Evolutionary conservation across 2,797 vertebrate genomes (phyloP).

Genomic region (Rhyacichthys aspro): DNA sequence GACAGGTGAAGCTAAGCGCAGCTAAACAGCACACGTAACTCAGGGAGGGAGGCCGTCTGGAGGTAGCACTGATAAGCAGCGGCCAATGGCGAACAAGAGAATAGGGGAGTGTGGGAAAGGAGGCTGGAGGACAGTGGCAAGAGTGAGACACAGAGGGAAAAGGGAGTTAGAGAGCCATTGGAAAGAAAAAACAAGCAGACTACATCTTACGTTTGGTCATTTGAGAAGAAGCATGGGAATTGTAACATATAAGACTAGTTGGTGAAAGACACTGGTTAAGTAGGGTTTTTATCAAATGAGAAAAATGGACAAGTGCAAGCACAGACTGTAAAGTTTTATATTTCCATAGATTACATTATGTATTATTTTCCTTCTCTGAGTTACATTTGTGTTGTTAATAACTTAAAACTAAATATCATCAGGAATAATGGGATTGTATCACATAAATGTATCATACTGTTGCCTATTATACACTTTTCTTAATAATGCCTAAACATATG

Average conservation of each 20-base stretch:
- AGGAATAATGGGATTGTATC: no score
- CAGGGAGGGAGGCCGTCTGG: conserved; percentile 19
- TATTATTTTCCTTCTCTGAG: conserved; percentile 30
- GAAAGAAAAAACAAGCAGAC: conserved; percentile 37
- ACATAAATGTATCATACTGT: no score
- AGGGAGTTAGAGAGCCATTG: conserved; percentile 36
- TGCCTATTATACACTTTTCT: no score
- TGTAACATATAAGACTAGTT: conserved; percentile 46
- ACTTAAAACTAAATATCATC: no score
- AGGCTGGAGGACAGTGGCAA: conserved; percentile 21
- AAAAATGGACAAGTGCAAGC: conserved; percentile 25
- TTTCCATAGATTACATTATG: conserved; percentile 30
- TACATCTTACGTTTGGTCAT: conserved; percentile 3
- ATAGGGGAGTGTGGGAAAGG: conserved; percentile 6
- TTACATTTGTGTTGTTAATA: neutral
- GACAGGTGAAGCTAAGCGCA: conserved; percentile 83
- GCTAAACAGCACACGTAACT: conserved; percentile 76
- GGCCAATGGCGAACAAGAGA: conserved; percentile 14
- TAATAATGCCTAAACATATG: no score
- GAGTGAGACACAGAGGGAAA: conserved; percentile 26
- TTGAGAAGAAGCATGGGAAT: conserved; percentile 34
- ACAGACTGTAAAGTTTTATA: conserved; percentile 16
- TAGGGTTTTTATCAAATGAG: conserved; percentile 63
- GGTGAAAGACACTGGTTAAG: conserved; percentile 60
- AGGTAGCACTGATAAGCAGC: conserved; percentile 29